Conservation (phyloP, 2,113 vertebrate species). For the Tetrax tetrax region DNA sequence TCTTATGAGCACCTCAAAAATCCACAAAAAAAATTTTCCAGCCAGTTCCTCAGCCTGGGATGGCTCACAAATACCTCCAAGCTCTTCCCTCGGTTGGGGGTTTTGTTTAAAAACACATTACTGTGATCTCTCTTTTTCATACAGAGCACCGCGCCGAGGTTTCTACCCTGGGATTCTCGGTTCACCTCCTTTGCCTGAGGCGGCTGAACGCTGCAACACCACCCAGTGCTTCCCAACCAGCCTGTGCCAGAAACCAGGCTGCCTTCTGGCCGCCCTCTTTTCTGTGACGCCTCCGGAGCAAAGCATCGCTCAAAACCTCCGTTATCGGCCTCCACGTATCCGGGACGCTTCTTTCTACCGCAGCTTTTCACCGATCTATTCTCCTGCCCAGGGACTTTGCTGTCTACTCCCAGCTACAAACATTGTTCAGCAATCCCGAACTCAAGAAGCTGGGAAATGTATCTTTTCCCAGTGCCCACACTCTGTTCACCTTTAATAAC, state of each 20-base stretch:
- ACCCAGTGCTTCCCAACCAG: background rate
- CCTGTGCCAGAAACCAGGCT: background rate
- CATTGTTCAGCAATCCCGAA: fast-evolving
- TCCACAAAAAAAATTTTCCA: background rate
- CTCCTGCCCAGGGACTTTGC: background rate
- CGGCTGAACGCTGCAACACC: background rate
- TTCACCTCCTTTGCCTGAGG: background rate
- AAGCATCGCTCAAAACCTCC: background rate
- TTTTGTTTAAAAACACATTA: background rate
- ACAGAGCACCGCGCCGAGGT: background rate
- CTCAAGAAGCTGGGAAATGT: background rate
- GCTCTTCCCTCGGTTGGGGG: background rate
- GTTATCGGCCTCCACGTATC: background rate
- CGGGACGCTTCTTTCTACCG: background rate
- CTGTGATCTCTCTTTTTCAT: fast-evolving
- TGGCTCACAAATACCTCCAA: background rate
- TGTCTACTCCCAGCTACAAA: background rate
- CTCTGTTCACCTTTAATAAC: background rate
- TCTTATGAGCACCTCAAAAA: background rate
- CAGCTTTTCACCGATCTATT: background rate
- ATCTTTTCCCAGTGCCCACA: background rate
- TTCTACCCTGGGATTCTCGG: background rate
- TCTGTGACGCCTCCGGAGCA: background rate
- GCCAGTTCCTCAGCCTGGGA: background rate
- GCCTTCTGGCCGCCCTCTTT: slow-evolving; percentile 12